Conservation (phyloP, 2,797 vertebrate genomes). For the Acanthurus leucopareius region DNA sequence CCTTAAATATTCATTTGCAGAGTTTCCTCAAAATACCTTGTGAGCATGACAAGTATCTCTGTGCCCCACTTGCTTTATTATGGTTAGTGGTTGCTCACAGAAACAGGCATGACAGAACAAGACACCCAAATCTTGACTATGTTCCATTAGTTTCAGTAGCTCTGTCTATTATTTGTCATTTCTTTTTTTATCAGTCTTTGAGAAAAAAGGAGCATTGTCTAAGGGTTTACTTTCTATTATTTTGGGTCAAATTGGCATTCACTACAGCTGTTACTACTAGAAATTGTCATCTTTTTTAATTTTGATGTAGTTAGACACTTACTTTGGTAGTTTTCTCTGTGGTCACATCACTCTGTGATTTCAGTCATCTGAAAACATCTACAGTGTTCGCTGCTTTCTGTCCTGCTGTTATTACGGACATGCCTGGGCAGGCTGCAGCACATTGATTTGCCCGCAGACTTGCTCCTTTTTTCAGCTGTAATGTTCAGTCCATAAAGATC, state of each 20-base stretch:
- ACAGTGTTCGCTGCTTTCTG: no score
- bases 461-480: neutral
- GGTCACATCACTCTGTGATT: neutral
- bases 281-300: neutral
- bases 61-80: neutral
- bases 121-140: no score
- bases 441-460: neutral
- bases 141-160: neutral
- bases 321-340: no score
- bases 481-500: neutral
- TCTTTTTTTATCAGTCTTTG: neutral
- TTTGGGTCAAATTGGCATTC: neutral
- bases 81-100: neutral
- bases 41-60: neutral
- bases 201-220: no score
- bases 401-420: neutral
- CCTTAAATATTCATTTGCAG: conserved; percentile 47
- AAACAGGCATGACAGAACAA: neutral
- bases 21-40: no score
- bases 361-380: no score
- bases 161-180: neutral
- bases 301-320: no score
- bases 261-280: neutral
- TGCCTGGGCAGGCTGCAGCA: neutral
- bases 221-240: neutral